phyloP scores from a whole-genome alignment of 2,113 vertebrate genomes.

The Ibidorhyncha struthersii region DNA sequence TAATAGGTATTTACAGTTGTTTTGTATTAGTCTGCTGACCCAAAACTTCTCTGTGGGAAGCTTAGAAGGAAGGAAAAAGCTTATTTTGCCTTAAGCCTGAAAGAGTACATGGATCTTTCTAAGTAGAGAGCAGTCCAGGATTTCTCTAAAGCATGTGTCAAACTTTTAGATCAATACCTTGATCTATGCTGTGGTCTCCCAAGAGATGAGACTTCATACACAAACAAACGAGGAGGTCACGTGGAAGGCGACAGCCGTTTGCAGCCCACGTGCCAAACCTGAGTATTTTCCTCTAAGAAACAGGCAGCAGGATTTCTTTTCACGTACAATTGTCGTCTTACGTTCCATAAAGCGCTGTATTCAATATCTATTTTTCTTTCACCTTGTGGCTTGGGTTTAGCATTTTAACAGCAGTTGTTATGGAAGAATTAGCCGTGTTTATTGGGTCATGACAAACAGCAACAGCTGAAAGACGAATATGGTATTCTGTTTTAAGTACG shows the following conservation, averaged over 20 bases:
- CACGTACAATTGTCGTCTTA: not conserved
- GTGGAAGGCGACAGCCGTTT: not conserved
- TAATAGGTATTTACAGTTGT: not conserved
- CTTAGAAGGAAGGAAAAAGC: not conserved
- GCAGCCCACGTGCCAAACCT: not conserved
- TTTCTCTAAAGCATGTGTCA: not conserved
- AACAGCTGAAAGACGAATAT: slow-evolving; percentile 77
- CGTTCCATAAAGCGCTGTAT: not conserved
- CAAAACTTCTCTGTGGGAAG: not conserved
- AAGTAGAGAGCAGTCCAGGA: not conserved
- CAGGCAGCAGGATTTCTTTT: not conserved
- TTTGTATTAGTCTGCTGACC: not conserved
- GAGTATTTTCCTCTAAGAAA: not conserved
- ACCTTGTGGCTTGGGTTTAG: not conserved
- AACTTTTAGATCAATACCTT: slow-evolving; percentile 32
- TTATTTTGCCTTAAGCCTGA: not conserved
- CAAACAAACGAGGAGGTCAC: slow-evolving; percentile 40
- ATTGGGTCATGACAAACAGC: slow-evolving; percentile 64
- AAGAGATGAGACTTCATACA: slow-evolving; percentile 37
- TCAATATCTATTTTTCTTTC: not conserved
- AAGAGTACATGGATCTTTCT: not conserved
- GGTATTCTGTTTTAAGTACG: slow-evolving; percentile 55
- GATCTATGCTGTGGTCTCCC: slow-evolving; percentile 59
- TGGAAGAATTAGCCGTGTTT: slow-evolving; percentile 66
- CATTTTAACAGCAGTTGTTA: slow-evolving; percentile 71